Percentiles rank a stretch among this genome's conserved stretches.
Conservation (phyloP, 2,797 vertebrate genomes). For the Margarornis squamiger region DNA sequence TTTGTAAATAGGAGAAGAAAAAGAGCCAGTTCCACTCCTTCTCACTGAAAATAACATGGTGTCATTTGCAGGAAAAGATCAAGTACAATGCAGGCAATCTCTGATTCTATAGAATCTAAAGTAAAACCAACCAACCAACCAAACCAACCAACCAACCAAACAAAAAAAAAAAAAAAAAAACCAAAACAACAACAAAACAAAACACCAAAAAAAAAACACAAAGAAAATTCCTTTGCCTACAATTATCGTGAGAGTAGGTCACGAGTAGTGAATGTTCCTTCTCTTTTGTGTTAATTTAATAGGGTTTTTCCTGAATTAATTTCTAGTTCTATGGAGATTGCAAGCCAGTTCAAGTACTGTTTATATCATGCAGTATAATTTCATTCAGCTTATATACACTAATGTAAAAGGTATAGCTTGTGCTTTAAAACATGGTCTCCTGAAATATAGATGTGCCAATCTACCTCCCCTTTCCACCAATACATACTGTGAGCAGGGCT, state of each 20-base stretch:
- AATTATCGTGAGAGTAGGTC: background rate
- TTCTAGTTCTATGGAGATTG: background rate
- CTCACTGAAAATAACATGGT: background rate
- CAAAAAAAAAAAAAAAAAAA: too few relatives aligned
- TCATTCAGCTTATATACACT: background rate
- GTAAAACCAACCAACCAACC: too few relatives aligned
- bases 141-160: too few relatives aligned
- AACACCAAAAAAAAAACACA: fast-evolving
- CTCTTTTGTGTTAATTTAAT: background rate
- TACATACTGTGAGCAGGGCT: background rate
- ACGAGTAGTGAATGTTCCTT: background rate
- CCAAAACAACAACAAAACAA: too few relatives aligned
- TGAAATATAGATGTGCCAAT: background rate
- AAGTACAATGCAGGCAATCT: background rate
- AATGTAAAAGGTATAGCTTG: background rate
- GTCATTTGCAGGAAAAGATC: background rate
- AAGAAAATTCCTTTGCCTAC: background rate
- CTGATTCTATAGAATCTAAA: background rate
- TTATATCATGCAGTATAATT: background rate
- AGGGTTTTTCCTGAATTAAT: background rate
- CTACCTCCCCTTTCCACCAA: background rate
- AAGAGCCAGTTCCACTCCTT: background rate
- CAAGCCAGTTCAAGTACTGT: background rate
- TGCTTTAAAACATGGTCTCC: background rate
- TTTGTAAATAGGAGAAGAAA: background rate